A percentile compares a stretch with the other conserved stretches of the same genome.
Conservation (phyloP, 2,888 invertebrate species). For the Athalia rosae region DNA sequence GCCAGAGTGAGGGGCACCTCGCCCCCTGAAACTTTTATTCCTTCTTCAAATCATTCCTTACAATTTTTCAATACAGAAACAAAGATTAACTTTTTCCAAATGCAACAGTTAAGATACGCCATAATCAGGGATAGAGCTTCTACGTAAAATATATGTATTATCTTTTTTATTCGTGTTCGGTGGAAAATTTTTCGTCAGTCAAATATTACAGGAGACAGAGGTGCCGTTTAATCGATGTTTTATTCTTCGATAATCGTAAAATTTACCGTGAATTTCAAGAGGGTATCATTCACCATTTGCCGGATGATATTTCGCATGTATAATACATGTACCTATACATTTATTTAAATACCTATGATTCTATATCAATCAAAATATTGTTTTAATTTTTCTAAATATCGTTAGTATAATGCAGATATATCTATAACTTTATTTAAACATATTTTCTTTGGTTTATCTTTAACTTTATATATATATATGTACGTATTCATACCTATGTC, state of each 20-base stretch:
- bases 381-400: neutral
- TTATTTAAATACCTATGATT: neutral
- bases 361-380: neutral
- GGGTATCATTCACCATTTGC: neutral
- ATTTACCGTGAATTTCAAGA: neutral
- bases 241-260: neutral
- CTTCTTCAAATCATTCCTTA: too few relatives aligned
- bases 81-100: too few relatives aligned
- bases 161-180: too few relatives aligned
- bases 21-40: neutral
- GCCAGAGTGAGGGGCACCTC: conserved; percentile 33
- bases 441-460: too few relatives aligned
- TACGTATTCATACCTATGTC: too few relatives aligned
- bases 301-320: neutral
- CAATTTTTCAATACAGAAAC: too few relatives aligned
- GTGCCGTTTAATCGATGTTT: conserved; percentile 14
- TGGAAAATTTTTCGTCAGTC: neutral
- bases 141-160: neutral
- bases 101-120: too few relatives aligned
- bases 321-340: conserved; percentile 4
- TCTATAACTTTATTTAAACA: too few relatives aligned
- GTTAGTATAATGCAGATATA: neutral
- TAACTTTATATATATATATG: too few relatives aligned
- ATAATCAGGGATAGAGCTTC: too few relatives aligned
- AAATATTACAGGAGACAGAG: conserved; percentile 13